phyloP scores from a whole-genome alignment of 2,113 vertebrate species.

The Nibea coibor region DNA sequence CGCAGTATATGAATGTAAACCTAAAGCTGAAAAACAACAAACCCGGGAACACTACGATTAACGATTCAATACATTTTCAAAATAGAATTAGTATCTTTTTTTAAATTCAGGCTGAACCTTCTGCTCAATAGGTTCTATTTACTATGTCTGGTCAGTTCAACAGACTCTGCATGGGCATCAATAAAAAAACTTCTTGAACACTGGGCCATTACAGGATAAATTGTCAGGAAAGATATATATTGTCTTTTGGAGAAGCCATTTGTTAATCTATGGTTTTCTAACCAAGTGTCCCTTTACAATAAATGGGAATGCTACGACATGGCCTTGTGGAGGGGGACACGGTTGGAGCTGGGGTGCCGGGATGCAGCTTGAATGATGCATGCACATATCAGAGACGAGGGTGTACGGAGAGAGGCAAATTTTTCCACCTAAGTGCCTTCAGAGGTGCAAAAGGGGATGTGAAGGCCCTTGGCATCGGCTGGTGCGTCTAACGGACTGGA shows the following conservation, averaged over 20 bases:
- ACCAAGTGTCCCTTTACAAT: slow-evolving; percentile 60
- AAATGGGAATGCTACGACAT: slow-evolving; percentile 54
- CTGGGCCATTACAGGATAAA: slow-evolving; percentile 54
- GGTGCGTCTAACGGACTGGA: slow-evolving; percentile 81
- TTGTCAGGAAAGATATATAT: slow-evolving; percentile 69
- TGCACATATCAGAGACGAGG: slow-evolving; percentile 65
- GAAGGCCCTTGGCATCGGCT: slow-evolving; percentile 77
- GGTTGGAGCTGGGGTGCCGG: slow-evolving; percentile 29
- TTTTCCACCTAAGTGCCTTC: slow-evolving; percentile 77
- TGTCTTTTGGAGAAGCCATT: slow-evolving; percentile 59
- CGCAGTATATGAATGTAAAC: neutral
- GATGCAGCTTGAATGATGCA: slow-evolving; percentile 73
- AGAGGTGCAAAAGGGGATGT: slow-evolving; percentile 71
- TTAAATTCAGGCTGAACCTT: neutral
- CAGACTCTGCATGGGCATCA: slow-evolving; percentile 1
- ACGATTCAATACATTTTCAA: neutral
- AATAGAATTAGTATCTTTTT: neutral
- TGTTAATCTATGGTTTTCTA: slow-evolving; percentile 68
- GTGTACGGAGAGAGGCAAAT: slow-evolving; percentile 57
- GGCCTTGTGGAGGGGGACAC: slow-evolving; percentile 66
- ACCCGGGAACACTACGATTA: neutral
- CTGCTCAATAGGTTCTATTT: neutral
- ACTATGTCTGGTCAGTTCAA: neutral
- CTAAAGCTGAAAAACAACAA: neutral
- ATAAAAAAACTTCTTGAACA: neutral